Percentiles rank a stretch among this genome's conserved stretches.
Evolutionary conservation across 2,113 vertebrate species (phyloP).

Genomic region (Bambusicola thoracicus): DNA sequence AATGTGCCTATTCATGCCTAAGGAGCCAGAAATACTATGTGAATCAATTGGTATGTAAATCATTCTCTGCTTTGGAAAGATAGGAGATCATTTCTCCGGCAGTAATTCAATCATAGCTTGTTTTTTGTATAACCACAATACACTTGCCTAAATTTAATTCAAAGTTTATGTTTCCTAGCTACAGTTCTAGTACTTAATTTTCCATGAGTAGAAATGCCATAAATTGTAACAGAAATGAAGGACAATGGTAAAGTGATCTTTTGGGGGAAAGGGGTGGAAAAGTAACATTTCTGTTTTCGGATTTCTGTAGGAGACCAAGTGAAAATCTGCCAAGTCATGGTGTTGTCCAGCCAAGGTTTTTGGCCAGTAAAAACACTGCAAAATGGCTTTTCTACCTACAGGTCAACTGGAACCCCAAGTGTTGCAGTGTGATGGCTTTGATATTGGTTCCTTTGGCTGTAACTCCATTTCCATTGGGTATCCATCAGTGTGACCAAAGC

Average conservation of each 20-base stretch:
- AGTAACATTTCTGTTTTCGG: not conserved
- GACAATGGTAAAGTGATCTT: not conserved
- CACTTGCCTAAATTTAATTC: conserved; percentile 53
- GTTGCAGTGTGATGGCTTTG: not conserved
- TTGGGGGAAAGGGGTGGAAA: not conserved
- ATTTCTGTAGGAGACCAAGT: not conserved
- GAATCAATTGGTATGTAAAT: conserved; percentile 46
- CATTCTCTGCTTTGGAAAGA: conserved; percentile 43
- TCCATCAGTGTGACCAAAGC: fast-evolving
- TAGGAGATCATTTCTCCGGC: conserved; percentile 43
- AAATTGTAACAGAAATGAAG: not conserved
- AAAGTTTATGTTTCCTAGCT: conserved; percentile 63
- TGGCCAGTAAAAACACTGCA: not conserved
- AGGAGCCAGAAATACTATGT: conserved; percentile 5
- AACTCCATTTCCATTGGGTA: not conserved
- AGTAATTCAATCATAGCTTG: conserved; percentile 36
- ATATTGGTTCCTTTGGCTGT: not conserved
- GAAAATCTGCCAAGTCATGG: conserved; percentile 22
- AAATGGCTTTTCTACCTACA: not conserved
- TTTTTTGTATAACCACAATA: conserved; percentile 40
- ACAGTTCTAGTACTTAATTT: conserved; percentile 25
- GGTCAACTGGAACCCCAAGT: not conserved
- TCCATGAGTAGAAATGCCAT: not conserved
- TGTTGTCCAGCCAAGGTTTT: not conserved
- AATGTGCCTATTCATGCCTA: not conserved